Evolutionary conservation across 2,888 invertebrate genomes (phyloP), one percentile per base, ranked within the genome.

Genomic region (Drosophila longiperda): DNA sequence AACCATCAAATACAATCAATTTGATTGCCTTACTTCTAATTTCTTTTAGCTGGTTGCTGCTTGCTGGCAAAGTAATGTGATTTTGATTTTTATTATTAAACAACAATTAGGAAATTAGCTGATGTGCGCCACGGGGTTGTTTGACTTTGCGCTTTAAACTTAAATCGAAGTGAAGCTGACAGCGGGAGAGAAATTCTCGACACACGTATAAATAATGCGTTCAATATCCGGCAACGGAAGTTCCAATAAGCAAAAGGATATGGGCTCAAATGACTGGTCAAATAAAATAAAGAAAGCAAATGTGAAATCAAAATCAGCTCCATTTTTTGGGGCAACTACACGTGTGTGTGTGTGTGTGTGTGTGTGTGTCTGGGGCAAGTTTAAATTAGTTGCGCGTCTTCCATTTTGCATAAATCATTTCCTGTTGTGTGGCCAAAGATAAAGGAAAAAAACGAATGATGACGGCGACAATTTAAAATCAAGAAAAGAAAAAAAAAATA

Each of bases 1-100:
- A 36, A 82, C 87, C 77, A 85, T 87, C 89, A 87, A 84, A 89
- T 87, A 89, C 75, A 85, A 85, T 85, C 89, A 89, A 85, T 82
- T 87, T 85, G 85, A 85, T 89, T 89, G 89, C 79, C 81, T 45
- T 23, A 15, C 15, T 15, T 77, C 65, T 75, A 72, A 63, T 61
- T 60, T 38, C 20, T 58, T 53, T 40, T 36, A 36, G 29, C 6
- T 66, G 33, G 6, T 68, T 65, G 50, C 29, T 29, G 29, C 6
- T 29, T 49, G 57, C 57, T 49, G 38, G 45, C 33, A 67, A 60
- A 63, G 64, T 87, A 83, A 83, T 88, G 88, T 58, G 78, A 83
- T 75, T 88, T 80, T 75, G 67, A 86, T 83, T 83, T 78, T 75
- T 78, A 45, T 67, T 66, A 64, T 80, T 63, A 66, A 65, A 38